Evolutionary conservation across 1,140 invertebrate genomes (phyloP), one percentile per base, ranked within the genome.

Genomic region (Zaprionus inermis): DNA sequence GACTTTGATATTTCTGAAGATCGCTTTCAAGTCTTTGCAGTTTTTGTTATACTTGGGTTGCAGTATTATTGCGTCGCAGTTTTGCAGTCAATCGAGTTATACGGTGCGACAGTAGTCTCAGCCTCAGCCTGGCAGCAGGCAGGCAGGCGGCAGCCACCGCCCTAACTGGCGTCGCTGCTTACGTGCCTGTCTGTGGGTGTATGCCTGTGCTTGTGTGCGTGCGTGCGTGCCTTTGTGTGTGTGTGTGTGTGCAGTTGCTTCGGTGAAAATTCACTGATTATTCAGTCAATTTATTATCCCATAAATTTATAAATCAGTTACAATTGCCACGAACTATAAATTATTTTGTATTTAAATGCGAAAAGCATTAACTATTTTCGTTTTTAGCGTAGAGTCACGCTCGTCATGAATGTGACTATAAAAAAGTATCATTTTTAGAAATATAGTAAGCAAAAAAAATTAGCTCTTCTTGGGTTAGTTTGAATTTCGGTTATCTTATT

Each of bases 141-240:
- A 41, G 38, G 46, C 78, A 56, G 75, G 51, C 73, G 69, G 64
- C 82, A 86, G 82, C 84, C 83, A 88, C 83, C 83, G 83, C 83
- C 83, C 83, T 79, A 86, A 77, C 82, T 88, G 83, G 80, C 83
- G 82, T 76, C 74, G 80, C 63, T 65, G 73, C 73, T 75, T 83
- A 86, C 73, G 66, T 89, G 79, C 57, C 76, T 70, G 63, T 76
- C 66, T 81, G 46, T 67, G 55, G 44, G 6, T 57, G 18, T 56
- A 16, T 57, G 51, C 14, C 5, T 66, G 36, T 46, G 9, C 34
- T 16, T 63, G 59, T 41, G 30, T 58, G 54, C 36, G 34, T 58
- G 32, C 16, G 14, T 34, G 32, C 10, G 54, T 65, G 52, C n/a
- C 38, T 16, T 44, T 9, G 11, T 55, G 24, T 49, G 38, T 46